Conservation (phyloP, 2,888 invertebrate genomes). For the Drosophila neotestacea region DNA sequence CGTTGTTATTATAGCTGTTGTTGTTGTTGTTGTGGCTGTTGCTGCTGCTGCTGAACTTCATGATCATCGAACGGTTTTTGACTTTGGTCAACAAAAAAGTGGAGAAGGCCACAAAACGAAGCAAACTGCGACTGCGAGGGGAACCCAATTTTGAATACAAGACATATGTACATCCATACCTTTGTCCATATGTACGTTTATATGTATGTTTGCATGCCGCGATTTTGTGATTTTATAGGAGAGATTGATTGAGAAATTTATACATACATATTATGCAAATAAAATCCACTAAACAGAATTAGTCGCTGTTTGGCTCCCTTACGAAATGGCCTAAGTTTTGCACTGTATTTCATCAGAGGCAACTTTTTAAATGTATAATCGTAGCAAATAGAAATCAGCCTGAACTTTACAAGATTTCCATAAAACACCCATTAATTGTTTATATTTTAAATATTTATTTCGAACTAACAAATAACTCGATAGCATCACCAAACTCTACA, state of each 20-base stretch:
- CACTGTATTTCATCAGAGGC: conserved; percentile 14
- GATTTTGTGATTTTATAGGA: conserved; percentile 45
- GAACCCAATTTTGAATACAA: conserved; percentile 58
- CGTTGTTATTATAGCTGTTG: conserved; percentile 13
- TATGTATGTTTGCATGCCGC: conserved; percentile 1
- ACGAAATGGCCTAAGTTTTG: conserved; percentile 28
- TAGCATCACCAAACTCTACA: neutral
- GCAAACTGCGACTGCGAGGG: conserved; percentile 26
- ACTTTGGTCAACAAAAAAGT: conserved; percentile 70
- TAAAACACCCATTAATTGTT: conserved; percentile 23
- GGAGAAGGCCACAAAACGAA: conserved; percentile 46
- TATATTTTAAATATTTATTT: conserved; percentile 15
- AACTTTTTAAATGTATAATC: neutral
- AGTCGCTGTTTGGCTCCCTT: conserved; percentile 16
- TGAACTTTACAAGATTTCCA: conserved; percentile 18
- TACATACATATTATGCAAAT: conserved; percentile 55
- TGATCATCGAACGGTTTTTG: conserved; percentile 78
- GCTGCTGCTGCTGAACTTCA: conserved; percentile 58
- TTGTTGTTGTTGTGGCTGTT: conserved; percentile 39
- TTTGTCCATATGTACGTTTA: conserved; percentile 2
- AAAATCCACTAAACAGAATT: conserved; percentile 48
- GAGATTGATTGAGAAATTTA: conserved; percentile 62
- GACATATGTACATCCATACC: conserved; percentile 11
- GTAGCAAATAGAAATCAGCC: conserved; percentile 58
- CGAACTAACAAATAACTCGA: neutral